Evolutionary conservation across 1,140 invertebrate species (phyloP).

Genomic region (Drosophila mojavensis): DNA sequence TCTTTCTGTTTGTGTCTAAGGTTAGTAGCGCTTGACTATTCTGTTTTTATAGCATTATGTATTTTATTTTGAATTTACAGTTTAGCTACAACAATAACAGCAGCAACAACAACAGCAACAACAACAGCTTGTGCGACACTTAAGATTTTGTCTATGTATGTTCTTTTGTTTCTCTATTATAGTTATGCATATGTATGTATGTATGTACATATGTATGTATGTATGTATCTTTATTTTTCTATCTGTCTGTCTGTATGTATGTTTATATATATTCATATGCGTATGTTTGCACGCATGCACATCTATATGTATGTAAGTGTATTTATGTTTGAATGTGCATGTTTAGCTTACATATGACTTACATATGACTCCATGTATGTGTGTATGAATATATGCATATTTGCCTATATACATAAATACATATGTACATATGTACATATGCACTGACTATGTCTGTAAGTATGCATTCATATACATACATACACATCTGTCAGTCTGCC

Average conservation of each 20-base stretch:
- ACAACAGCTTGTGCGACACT: constrained; percentile 45
- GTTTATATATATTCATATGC: no score
- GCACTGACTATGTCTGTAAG: no score
- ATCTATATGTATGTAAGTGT: constrained; percentile 4
- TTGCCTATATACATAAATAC: no score
- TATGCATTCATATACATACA: constrained; percentile 1
- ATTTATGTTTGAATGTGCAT: no score
- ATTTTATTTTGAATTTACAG: constrained; percentile 60
- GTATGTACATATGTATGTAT: constrained; percentile 8
- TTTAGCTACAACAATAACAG: constrained; percentile 55
- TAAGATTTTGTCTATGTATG: constrained; percentile 49
- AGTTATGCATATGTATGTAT: constrained; percentile 20
- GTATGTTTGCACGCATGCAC: background rate
- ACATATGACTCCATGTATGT: no score
- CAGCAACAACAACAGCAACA: constrained; percentile 20
- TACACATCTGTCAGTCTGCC: constrained; percentile 8
- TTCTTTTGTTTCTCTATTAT: constrained; percentile 36
- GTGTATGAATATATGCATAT: no score
- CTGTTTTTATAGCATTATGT: constrained; percentile 44
- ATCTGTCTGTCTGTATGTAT: no score
- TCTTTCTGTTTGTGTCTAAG: constrained; percentile 58
- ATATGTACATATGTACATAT: no score
- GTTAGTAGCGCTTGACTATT: constrained; percentile 60
- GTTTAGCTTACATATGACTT: no score
- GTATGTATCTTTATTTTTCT: background rate